Evolutionary conservation across 2,888 invertebrate genomes (phyloP), one percentile per base, ranked within the genome.

Genomic region (Colletes collaris): DNA sequence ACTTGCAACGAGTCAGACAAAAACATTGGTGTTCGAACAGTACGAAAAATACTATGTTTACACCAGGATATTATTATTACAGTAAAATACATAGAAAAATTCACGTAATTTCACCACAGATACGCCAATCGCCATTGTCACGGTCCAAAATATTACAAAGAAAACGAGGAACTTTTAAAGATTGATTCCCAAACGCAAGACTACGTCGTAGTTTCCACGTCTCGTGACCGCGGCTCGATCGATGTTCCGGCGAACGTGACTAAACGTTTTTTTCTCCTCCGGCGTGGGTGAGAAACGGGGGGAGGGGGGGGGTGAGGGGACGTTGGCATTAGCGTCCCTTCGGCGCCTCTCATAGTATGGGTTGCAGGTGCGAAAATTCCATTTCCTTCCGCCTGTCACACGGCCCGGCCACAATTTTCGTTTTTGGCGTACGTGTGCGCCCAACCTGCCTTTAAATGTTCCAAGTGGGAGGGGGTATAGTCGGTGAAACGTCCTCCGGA

Each of bases 161-260:
- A 27, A 27, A 27, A 27, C 2, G 27, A 27, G 27, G 2, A 40
- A 4, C 40, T 40, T 40, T 40, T 3, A 40, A 40, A 40, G 40
- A 7, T 35, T 27, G 27, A 27, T 27, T 27, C 27, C 27, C 27
- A 27, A 27, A 73, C 65, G 52, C 8, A 66, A 56, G 65, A 73
- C 73, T 73, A 60, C 76, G 58, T 19, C n/a, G 64, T 76, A 78
- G 76, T 65, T 62, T 73, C 76, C 76, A 76, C 72, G 69, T 60
- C 74, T 66, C 79, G 79, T 85, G 80, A 82, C 82, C 80, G 79
- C 83, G 70, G 76, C 80, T 80, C 87, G 90, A 90, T 90, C 90
- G 88, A 91, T 90, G 89, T 84, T 88, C 86, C 85, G 86, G 84
- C 86, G 88, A 90, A 90, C 91, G 90, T 91, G 90, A 90, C 91